Conservation (phyloP, 2,888 invertebrate species). For the Bugulina stolonifera region DNA sequence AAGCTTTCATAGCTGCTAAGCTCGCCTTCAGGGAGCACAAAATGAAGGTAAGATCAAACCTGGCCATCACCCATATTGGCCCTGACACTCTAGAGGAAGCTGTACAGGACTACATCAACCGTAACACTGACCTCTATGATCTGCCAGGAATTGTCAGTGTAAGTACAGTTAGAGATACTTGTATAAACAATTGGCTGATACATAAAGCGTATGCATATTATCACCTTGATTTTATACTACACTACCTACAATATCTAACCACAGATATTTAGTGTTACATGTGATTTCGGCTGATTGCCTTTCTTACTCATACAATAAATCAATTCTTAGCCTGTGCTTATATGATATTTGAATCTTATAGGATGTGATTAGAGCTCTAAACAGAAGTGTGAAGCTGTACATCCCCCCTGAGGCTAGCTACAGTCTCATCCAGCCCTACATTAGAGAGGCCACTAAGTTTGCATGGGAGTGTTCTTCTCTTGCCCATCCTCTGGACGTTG, state of each 20-base stretch:
- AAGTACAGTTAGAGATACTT: too few species aligned
- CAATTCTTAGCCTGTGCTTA: too few species aligned
- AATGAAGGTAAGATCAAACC: conserved; percentile 50
- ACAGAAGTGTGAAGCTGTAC: conserved; percentile 45
- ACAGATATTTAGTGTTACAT: too few species aligned
- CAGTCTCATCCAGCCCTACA: conserved; percentile 49
- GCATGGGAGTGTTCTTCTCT: conserved; percentile 52
- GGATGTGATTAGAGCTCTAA: conserved; percentile 51
- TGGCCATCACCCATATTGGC: conserved; percentile 47
- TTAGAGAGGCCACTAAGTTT: conserved; percentile 50
- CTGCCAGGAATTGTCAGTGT: conserved; percentile 49
- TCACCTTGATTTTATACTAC: too few species aligned
- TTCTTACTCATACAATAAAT: too few species aligned
- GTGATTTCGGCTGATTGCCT: too few species aligned
- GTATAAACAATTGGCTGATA: too few species aligned
- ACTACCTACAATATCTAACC: too few species aligned
- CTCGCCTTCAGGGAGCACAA: conserved; percentile 51
- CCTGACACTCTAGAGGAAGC: conserved; percentile 52
- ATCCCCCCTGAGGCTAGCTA: conserved; percentile 47
- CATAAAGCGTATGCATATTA: too few species aligned
- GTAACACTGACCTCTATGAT: conserved; percentile 51
- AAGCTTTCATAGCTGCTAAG: conserved; percentile 50
- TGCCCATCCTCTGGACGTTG: conserved; percentile 49
- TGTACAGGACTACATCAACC: conserved; percentile 52
- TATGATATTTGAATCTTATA: conserved; percentile 34